These are phyloP conservation scores for Anas georgica DNA, from an alignment of 2,797 vertebrate species.

Conservation along the genomic window DNA sequence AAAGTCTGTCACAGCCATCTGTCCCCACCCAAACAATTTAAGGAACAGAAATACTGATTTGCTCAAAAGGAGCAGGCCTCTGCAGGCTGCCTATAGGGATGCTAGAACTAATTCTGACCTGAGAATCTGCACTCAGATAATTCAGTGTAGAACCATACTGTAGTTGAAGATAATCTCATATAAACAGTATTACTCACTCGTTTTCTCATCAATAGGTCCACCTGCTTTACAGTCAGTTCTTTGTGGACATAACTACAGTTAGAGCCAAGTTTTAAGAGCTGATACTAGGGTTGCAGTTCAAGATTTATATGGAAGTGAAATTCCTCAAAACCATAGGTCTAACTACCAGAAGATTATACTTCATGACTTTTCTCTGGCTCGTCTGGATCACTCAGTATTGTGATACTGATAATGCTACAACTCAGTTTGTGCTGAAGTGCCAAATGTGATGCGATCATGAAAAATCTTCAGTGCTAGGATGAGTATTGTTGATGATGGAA, in stretches of 20 bases:
- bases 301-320: neutral
- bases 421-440: neutral
- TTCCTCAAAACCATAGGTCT: neutral
- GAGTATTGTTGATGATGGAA: neutral
- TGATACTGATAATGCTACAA: neutral
- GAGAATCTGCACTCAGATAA: neutral
- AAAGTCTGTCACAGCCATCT: constrained; percentile 66
- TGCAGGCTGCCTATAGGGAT: neutral
- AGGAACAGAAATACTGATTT: constrained; percentile 27
- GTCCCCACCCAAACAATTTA: constrained; percentile 56
- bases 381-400: neutral
- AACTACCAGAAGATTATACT: neutral
- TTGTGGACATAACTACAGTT: neutral
- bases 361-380: neutral
- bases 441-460: neutral
- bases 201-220: neutral
- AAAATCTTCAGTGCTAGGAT: neutral
- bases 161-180: neutral
- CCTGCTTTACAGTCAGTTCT: neutral
- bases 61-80: constrained; percentile 14
- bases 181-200: neutral
- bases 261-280: neutral
- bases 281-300: neutral
- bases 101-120: neutral
- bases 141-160: neutral